Evolutionary conservation across 2,888 invertebrate species (phyloP), one percentile per base, ranked within the genome.

Genomic region (Pseudococcus viburni): DNA sequence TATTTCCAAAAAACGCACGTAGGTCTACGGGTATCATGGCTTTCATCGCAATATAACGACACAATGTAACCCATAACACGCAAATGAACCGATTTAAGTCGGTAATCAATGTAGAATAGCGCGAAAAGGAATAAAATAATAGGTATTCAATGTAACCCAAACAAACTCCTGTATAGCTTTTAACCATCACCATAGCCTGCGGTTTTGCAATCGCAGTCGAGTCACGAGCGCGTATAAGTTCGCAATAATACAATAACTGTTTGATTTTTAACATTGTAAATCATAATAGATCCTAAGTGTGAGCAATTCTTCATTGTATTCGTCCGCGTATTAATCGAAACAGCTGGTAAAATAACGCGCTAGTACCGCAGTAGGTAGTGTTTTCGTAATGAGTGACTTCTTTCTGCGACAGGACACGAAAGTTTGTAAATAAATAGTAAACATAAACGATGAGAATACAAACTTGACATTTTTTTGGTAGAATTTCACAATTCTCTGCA

Each of bases 61-160:
- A 26, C 46, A 73, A 73, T 33, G 15, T 33, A 17, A 73, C 73
- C 17, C 11, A 33, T 83, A 83, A 83, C 26, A 83, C 42, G 80
- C 80, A 83, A 83, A 83, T 83, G 80, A 83, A 83, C 80, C 46
- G 80, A 83, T 83, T 83, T 83, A 83, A 83, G 80, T 83, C 33
- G 33, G 17, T 83, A 83, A 83, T 83, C 80, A 46, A 83, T 83
- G 17, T 46, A 46, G 80, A 15, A 83, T 46, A 83, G 26, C 19
- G 15, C 64, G 64, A 46, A 46, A 46, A 83, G 80, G 46, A 33
- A 83, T 83, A 83, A 83, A 83, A 83, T 83, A 83, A 83, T 83
- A 33, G 80, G 46, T 83, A 83, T 83, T 83, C 42, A 83, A 83
- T 26, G n/a, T 17, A 46, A 83, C 46, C 80, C 46, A 46, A 42